Evolutionary conservation across 2,888 invertebrate genomes (phyloP).

Genomic region (Callyntrura guangdongensis): DNA sequence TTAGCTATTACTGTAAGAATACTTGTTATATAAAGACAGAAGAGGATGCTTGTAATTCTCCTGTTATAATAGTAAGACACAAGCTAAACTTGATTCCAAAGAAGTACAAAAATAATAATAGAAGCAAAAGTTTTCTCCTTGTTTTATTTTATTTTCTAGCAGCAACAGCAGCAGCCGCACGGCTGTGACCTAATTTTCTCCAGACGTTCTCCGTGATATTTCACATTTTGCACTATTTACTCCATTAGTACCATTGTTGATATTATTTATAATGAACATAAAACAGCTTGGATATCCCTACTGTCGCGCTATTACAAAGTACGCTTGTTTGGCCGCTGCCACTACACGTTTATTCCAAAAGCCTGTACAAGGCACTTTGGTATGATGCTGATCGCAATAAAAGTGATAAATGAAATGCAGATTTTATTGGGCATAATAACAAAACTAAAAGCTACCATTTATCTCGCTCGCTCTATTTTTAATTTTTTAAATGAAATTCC

Average conservation of each 20-base stretch:
- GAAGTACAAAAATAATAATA: not conserved
- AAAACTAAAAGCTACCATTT: not conserved
- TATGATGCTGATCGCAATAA: too few species aligned
- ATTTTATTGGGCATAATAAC: not conserved
- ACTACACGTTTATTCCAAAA: too few species aligned
- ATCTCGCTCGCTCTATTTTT: not conserved
- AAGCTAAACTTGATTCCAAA: not conserved
- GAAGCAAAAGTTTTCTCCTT: constrained; percentile 30
- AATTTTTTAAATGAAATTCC: not conserved
- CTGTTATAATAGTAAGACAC: too few species aligned
- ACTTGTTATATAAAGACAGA: too few species aligned
- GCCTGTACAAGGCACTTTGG: too few species aligned
- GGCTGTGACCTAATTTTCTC: constrained; percentile 59
- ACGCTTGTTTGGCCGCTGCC: too few species aligned
- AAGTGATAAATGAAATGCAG: not conserved
- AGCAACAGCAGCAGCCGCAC: constrained; percentile 19
- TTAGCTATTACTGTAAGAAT: too few species aligned
- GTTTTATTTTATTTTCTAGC: not conserved
- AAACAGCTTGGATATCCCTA: not conserved
- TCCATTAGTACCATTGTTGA: not conserved
- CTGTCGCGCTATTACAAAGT: not conserved
- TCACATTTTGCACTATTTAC: constrained; percentile 15
- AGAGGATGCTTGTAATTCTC: too few species aligned
- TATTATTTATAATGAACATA: constrained; percentile 12
- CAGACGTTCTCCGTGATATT: constrained; percentile 50